These are phyloP conservation scores for Heterocephalus glaber DNA, from an alignment of 2,113 vertebrate species.

Conservation along the genomic window DNA sequence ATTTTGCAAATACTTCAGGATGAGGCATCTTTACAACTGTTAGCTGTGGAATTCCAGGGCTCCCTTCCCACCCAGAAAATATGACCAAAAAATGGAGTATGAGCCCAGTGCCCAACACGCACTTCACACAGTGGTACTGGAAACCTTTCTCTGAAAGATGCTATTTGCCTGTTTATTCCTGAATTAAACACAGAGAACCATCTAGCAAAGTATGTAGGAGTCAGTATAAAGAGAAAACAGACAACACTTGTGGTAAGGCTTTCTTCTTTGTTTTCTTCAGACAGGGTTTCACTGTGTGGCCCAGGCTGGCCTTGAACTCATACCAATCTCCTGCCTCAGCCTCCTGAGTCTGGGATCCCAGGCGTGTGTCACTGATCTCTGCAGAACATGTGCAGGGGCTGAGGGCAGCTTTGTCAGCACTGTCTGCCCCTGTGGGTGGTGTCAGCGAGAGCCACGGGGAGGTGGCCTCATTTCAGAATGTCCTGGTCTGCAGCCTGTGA, in stretches of 20 bases:
- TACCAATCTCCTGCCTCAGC: not conserved
- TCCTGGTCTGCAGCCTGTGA: not conserved
- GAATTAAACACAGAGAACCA: no score
- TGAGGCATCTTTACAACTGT: rapidly evolving
- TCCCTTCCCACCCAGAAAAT: not conserved
- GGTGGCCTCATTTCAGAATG: not conserved
- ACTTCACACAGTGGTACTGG: not conserved
- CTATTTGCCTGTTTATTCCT: not conserved
- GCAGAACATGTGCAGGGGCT: not conserved
- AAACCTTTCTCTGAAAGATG: not conserved
- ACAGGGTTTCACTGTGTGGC: not conserved
- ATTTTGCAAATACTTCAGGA: not conserved
- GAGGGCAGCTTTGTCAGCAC: no score
- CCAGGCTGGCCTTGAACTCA: not conserved
- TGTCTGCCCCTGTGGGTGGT: no score
- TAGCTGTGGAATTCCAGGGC: not conserved
- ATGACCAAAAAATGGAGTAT: not conserved
- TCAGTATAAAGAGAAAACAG: not conserved
- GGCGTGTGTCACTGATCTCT: not conserved
- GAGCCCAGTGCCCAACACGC: not conserved
- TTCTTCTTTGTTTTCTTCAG: not conserved
- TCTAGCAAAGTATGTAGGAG: no score
- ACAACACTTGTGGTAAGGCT: not conserved
- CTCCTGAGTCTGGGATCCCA: not conserved
- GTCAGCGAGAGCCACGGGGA: not conserved